Evolutionary conservation across 2,797 vertebrate species (phyloP), one percentile per base, ranked within the genome.

Genomic region (Darevskia mixta): DNA sequence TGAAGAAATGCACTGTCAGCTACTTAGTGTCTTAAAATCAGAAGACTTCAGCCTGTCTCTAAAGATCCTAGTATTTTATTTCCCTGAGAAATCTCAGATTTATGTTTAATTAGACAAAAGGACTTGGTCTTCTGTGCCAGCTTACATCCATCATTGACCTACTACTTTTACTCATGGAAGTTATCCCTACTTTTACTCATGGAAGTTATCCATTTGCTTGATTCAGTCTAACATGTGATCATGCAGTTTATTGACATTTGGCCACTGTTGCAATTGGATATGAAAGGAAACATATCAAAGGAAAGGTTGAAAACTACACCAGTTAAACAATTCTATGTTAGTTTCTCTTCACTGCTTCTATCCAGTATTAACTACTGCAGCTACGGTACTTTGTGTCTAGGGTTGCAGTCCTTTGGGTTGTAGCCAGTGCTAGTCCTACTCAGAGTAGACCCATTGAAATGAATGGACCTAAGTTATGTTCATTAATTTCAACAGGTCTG

Each of bases 11-110:
- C 15, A 79, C 49, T 32, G 15, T 29, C 13, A 78, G 41, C 43
- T 79, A 8, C 49, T 58, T 58, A 79, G 18, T 79, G 29, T 32
- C n/a, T 79, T 58, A 7, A 43, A 43, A 43, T 17, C 55, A 18
- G 32, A 80, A 86, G 13, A n/a, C 83, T 85, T 78, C 20, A 27
- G 81, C 29, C 25, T n/a, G 4, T 75, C 18, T 84, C 20, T 27
- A 83, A 87, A 93, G 17, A 91, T 79, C 78, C 32, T 35, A 79
- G 0, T 87, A 82, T 91, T 94, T 86, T 0, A 3, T 89, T 95
- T 93, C 72, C 35, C 32, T 58, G 43, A 75, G n/a, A 73, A 84
- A 38, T 84, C n/a, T 84, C 55, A 38, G 43, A 32, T 61, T 73
- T 41, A 27, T 20, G 6, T 25, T 84, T 45, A 84, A 38, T 55